phyloP scores from a whole-genome alignment of 2,797 vertebrate species.

The Rhinoraja longicauda region DNA sequence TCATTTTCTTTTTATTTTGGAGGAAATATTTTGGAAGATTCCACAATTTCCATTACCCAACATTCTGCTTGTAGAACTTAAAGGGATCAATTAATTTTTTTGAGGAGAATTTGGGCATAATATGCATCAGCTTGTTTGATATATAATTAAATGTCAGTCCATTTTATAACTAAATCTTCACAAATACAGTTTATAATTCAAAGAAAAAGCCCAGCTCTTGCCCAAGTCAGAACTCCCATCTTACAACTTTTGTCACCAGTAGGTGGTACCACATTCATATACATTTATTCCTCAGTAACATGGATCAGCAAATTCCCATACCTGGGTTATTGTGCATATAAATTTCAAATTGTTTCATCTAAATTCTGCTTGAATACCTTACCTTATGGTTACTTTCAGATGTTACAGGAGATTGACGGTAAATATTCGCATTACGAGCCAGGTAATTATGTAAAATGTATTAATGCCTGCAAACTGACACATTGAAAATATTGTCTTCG shows the following conservation, averaged over 20 bases:
- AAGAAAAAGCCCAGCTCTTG: too few relatives aligned
- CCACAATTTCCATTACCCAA: background rate
- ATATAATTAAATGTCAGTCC: too few relatives aligned
- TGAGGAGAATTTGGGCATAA: too few relatives aligned
- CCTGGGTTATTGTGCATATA: background rate
- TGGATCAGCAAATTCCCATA: background rate
- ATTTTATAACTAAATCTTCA: too few relatives aligned
- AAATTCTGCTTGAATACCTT: background rate
- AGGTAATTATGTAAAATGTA: background rate
- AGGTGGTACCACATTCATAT: background rate
- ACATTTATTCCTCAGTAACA: background rate
- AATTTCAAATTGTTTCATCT: background rate
- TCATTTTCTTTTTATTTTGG: background rate
- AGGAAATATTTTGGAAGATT: background rate
- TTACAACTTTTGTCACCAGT: background rate
- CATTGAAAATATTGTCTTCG: background rate
- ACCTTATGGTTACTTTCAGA: background rate
- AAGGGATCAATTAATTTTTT: too few relatives aligned
- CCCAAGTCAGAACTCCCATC: background rate
- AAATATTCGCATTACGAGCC: background rate
- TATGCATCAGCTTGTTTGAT: too few relatives aligned
- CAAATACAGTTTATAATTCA: too few relatives aligned
- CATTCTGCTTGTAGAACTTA: too few relatives aligned
- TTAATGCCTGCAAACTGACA: background rate
- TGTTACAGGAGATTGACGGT: background rate